A percentile compares a stretch with the other conserved stretches of the same genome.
Conservation (phyloP, 2,888 invertebrate genomes). For the Amblyteles armatorius region DNA sequence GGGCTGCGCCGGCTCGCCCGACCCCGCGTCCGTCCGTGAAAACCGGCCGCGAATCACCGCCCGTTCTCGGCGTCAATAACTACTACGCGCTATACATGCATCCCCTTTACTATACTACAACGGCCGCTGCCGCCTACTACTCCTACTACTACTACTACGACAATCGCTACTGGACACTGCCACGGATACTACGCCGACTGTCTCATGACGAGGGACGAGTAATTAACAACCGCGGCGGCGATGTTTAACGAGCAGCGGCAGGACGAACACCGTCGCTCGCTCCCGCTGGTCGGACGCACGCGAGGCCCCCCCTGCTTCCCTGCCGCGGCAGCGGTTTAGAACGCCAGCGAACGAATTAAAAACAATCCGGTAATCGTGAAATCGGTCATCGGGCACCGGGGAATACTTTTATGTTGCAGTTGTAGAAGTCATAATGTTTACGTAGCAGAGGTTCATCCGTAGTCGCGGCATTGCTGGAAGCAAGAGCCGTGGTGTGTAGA, state of each 20-base stretch:
- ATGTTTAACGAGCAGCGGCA: slow-evolving; percentile 31
- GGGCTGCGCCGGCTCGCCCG: slow-evolving; percentile 3
- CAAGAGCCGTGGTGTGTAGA: not conserved
- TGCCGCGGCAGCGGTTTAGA: not conserved
- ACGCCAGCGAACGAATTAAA: not conserved
- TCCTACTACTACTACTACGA: not conserved
- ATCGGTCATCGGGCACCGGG: not conserved
- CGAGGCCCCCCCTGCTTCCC: not conserved
- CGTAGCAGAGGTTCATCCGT: too few species aligned
- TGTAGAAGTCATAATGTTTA: too few species aligned
- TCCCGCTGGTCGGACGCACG: slow-evolving; percentile 7
- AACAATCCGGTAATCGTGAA: not conserved
- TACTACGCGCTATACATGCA: slow-evolving; percentile 26
- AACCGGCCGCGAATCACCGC: slow-evolving; percentile 44
- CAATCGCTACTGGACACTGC: not conserved
- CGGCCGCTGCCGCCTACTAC: not conserved
- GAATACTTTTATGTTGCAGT: too few species aligned
- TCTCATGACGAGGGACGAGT: slow-evolving; percentile 32
- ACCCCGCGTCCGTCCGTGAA: slow-evolving; percentile 30
- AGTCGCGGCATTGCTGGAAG: too few species aligned
- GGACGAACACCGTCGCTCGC: not conserved
- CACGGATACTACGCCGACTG: slow-evolving; percentile 10
- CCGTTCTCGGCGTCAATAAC: slow-evolving; percentile 51
- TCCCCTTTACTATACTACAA: slow-evolving; percentile 35
- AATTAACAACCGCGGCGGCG: slow-evolving; percentile 28